Evolutionary conservation across 1,140 invertebrate species (phyloP).

Genomic region (Melipona quadrifasciata): DNA sequence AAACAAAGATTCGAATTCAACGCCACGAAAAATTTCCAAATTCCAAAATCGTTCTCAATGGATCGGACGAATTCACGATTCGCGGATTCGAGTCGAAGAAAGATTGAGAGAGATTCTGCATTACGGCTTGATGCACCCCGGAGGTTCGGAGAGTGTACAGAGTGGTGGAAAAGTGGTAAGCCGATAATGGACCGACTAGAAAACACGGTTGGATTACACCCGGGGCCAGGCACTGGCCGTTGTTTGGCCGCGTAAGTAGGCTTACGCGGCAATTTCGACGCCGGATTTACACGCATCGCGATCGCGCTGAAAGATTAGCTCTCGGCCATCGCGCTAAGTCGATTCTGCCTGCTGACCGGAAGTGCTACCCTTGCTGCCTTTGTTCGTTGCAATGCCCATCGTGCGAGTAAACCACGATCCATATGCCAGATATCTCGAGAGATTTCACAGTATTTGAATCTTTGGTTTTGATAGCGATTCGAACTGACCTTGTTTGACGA

Average conservation of each 20-base stretch:
- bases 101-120: not conserved
- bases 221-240: slow-evolving; percentile 57
- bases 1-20: no score
- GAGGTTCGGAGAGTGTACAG: not conserved
- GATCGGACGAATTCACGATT: no score
- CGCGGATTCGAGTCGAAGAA: not conserved
- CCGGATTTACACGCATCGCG: slow-evolving; percentile 61
- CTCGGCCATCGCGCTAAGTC: slow-evolving; percentile 8
- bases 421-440: not conserved
- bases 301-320: slow-evolving; percentile 70
- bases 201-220: slow-evolving; percentile 66
- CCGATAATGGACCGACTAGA: slow-evolving; percentile 69
- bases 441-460: not conserved
- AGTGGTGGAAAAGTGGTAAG: slow-evolving; percentile 42
- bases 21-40: no score
- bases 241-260: slow-evolving; percentile 67
- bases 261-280: slow-evolving; percentile 43
- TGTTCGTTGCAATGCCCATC: not conserved
- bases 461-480: no score
- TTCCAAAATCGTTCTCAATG: no score
- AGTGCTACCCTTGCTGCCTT: not conserved
- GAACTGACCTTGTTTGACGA: no score
- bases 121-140: not conserved
- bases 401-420: not conserved
- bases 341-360: slow-evolving; percentile 13